phyloP scores from a whole-genome alignment of 2,113 vertebrate genomes.

The Oreamnos americanus region DNA sequence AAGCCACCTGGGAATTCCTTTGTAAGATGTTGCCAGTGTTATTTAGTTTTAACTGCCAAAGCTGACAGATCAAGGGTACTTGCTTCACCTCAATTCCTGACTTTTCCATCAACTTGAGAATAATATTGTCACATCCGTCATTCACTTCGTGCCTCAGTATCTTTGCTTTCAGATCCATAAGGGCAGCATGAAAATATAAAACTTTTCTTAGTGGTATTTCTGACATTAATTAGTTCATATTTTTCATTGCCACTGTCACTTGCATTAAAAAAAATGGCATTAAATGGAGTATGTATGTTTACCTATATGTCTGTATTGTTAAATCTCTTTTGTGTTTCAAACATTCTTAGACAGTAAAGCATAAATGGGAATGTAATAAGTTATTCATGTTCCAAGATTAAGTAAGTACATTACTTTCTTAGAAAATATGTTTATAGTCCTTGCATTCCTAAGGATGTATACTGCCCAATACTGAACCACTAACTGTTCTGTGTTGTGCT shows the following conservation, averaged over 20 bases:
- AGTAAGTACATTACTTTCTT: neutral
- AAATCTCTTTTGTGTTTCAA: neutral
- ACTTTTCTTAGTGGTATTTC: neutral
- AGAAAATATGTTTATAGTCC: neutral
- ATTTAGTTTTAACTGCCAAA: neutral
- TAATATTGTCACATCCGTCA: fast-evolving
- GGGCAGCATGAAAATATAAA: neutral
- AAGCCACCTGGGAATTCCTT: neutral
- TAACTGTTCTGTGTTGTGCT: neutral
- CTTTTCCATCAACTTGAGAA: neutral
- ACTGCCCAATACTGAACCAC: neutral
- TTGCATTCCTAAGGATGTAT: neutral
- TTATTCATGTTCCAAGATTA: neutral
- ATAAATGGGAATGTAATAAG: neutral
- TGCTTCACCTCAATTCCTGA: neutral
- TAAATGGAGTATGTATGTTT: neutral
- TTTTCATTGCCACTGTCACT: neutral
- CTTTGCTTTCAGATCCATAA: neutral
- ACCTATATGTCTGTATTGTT: neutral
- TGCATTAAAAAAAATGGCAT: neutral
- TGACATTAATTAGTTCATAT: neutral
- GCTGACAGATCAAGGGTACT: neutral
- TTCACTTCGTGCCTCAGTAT: fast-evolving
- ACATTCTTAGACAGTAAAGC: neutral
- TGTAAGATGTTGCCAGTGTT: neutral